Conservation (phyloP, 2,888 invertebrate species). For the Ectobius pallidus region DNA sequence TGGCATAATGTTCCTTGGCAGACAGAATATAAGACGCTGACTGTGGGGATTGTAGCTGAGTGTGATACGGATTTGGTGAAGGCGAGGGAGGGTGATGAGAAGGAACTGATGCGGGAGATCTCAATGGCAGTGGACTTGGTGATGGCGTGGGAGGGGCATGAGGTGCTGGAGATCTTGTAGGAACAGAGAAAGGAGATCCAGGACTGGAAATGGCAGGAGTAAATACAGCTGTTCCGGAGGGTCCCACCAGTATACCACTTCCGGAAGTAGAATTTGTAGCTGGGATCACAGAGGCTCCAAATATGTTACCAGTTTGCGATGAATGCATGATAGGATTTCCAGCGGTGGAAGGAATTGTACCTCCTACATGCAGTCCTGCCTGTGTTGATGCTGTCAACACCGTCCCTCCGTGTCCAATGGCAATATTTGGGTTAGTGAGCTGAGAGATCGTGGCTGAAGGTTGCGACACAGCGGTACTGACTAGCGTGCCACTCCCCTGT, state of each 20-base stretch:
- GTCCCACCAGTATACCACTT: slow-evolving; percentile 35
- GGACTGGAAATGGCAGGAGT: slow-evolving; percentile 35
- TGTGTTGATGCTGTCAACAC: neutral
- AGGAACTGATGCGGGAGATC: slow-evolving; percentile 41
- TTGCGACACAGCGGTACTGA: slow-evolving; percentile 6
- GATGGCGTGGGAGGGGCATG: slow-evolving; percentile 43
- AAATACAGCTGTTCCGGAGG: slow-evolving; percentile 33
- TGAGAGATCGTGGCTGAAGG: slow-evolving; percentile 12
- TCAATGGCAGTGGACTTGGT: slow-evolving; percentile 40
- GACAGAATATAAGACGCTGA: slow-evolving; percentile 8
- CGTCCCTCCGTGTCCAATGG: slow-evolving; percentile 16
- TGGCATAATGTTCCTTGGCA: slow-evolving; percentile 25
- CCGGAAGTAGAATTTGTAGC: neutral
- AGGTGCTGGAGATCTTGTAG: slow-evolving; percentile 39
- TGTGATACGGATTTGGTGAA: slow-evolving; percentile 38
- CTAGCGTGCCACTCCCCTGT: slow-evolving; percentile 5
- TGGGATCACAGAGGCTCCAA: slow-evolving; percentile 9
- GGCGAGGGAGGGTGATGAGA: slow-evolving; percentile 41
- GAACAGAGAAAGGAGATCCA: slow-evolving; percentile 41
- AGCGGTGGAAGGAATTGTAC: neutral
- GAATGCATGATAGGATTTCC: neutral
- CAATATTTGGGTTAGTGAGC: slow-evolving; percentile 2
- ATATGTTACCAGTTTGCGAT: neutral
- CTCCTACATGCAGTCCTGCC: slow-evolving; percentile 11
- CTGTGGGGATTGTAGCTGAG: slow-evolving; percentile 39